Evolutionary conservation across 2,888 invertebrate species (phyloP).

Genomic region (Eupithecia subumbrata): DNA sequence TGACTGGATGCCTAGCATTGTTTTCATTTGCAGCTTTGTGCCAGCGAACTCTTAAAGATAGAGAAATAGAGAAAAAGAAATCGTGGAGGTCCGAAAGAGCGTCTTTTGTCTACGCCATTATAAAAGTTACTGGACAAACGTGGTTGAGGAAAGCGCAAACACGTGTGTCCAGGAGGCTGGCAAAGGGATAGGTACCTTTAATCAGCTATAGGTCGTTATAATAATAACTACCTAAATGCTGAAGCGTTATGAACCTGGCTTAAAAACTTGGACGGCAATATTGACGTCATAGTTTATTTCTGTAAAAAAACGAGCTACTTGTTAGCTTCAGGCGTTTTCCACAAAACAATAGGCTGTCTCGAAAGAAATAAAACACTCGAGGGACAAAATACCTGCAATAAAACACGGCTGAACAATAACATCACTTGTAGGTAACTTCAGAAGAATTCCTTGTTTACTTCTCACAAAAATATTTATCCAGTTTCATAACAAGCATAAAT

Average conservation of each 20-base stretch:
- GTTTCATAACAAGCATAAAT: constrained; percentile 30
- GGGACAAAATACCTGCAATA: constrained; percentile 30
- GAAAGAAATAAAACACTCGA: constrained; percentile 28
- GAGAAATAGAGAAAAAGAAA: not conserved
- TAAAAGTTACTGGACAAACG: not conserved
- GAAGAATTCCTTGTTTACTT: constrained; percentile 25
- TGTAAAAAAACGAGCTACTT: not conserved
- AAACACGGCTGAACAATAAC: constrained; percentile 29
- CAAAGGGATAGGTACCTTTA: not conserved
- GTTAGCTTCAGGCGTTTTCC: not conserved
- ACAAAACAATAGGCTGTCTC: constrained; percentile 14
- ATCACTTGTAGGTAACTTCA: constrained; percentile 27
- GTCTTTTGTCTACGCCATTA: not conserved
- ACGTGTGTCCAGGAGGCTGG: too few species aligned
- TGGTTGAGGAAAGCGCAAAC: not conserved
- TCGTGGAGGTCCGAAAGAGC: not conserved
- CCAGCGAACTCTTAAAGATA: not conserved
- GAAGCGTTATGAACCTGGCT: not conserved
- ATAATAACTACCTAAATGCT: not conserved
- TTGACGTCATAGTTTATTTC: not conserved
- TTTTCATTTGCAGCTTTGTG: not conserved
- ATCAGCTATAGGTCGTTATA: not conserved
- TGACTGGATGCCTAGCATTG: constrained; percentile 1
- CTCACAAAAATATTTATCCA: constrained; percentile 26
- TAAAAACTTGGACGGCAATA: not conserved